Evolutionary conservation across 2,888 invertebrate species (phyloP), one percentile per base, ranked within the genome.

Genomic region (Zaprionus obscuricornis): DNA sequence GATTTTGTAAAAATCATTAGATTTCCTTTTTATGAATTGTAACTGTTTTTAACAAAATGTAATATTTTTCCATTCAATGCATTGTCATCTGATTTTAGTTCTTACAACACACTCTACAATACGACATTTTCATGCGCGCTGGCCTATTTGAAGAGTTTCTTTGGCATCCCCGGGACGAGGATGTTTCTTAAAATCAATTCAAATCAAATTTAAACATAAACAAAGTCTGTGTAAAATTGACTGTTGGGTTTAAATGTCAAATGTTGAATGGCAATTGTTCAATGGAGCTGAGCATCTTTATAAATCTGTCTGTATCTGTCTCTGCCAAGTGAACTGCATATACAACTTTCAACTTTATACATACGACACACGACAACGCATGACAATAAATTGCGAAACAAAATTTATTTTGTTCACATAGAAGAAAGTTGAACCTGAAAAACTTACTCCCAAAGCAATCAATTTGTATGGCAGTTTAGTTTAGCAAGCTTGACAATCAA

Each of bases 401-500:
- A 73, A 65, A 77, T 81, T 70, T 64, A 70, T 63, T 73, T 65
- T 26, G 18, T 31, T 29, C 20, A 24, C 43, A 43, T 46, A 10
- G 52, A 43, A 73, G 29, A 52, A 69, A 50, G 52, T 59, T 69
- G 73, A 66, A 66, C 56, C 66, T 42, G 57, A 3, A 34, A 46
- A 68, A 68, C 16, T 62, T 68, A 6, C 31, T 46, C 57, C 67
- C 40, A 45, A 42, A 57, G 74, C 78, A 78, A 74, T 74, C 74
- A 69, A 64, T 74, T 74, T 65, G 52, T 60, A 77, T 65, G 70
- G 70, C 65, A 65, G 58, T 63, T 77, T 76, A 76, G 68, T 57
- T 71, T 72, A 51, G 20, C 66, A 31, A 66, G 60, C 71, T 77
- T 68, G 74, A 58, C 68, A 72, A 73, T 72, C 72, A 73, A 68